Conservation (phyloP, 2,888 invertebrate genomes). For the Lydus trimaculatus region DNA sequence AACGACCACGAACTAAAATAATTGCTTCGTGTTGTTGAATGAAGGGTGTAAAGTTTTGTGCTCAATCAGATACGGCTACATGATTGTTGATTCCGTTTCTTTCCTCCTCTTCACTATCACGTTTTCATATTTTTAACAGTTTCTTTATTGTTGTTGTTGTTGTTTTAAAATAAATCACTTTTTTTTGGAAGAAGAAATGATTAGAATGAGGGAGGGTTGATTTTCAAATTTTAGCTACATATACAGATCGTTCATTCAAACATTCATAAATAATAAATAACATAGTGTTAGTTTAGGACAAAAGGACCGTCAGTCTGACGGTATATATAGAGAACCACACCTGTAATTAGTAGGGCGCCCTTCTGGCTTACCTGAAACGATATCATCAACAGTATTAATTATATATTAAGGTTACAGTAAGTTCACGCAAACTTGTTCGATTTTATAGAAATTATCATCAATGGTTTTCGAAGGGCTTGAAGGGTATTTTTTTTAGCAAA, state of each 20-base stretch:
- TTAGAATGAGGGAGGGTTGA: neutral
- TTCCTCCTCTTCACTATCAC: neutral
- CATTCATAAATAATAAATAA: conserved; percentile 27
- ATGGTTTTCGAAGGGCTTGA: no score
- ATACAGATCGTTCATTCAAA: neutral
- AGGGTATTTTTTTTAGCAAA: no score
- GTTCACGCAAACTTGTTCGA: conserved; percentile 44
- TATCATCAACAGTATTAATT: conserved; percentile 48
- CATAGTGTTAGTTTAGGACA: conserved; percentile 19
- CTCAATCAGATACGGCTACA: conserved; percentile 16
- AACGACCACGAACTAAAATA: conserved; percentile 11
- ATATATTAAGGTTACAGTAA: no score
- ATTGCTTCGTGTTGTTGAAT: conserved; percentile 21
- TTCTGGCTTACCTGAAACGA: conserved; percentile 47
- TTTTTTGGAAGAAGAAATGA: neutral
- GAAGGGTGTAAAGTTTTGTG: conserved; percentile 19
- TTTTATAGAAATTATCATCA: neutral
- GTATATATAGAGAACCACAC: conserved; percentile 37
- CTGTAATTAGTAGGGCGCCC: conserved; percentile 54
- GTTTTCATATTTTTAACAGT: neutral
- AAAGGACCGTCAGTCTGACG: conserved; percentile 43
- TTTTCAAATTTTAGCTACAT: neutral
- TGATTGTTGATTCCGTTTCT: conserved; percentile 14
- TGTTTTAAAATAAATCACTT: conserved; percentile 8
- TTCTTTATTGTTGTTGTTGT: neutral